Evolutionary conservation across 2,888 invertebrate genomes (phyloP), one percentile per base, ranked within the genome.

Genomic region (Atethmia centrago): DNA sequence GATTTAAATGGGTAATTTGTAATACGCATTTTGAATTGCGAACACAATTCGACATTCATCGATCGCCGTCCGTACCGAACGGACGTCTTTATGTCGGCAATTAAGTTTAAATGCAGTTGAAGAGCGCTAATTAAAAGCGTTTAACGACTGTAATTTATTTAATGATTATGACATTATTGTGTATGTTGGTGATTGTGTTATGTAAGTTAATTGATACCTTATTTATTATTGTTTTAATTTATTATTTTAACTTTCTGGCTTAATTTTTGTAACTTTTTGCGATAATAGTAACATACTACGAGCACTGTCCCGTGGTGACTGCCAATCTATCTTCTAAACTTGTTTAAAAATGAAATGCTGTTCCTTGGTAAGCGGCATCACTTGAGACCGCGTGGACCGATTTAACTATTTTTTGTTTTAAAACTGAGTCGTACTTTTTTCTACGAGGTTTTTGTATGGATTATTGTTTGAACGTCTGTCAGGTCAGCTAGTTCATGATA

Each of bases 11-110:
- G 67, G 74, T 67, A 80, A 80, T 83, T 73, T 56, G 64, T 47
- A 67, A 59, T 62, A 69, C 53, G 47, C 45, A 77, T 74, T 79
- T 85, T 72, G 66, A 83, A 85, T 83, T 74, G 36, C 61, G 79
- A 85, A 79, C 79, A 71, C 74, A 63, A 62, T 51, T 55, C 65
- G 63, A 31, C 77, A 85, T 76, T 85, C 74, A 83, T 74, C 71
- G 74, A 74, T 51, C 64, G 61, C 21, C 59, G 28, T 56, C 28
- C 74, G 40, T 2, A 16, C n/a, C 16, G 53, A 53, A 42, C 74
- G 64, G 74, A 83, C 77, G 83, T 78, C 25, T 82, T 75, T 66
- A 72, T 58, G 56, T 53, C 40, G 0, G 31, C 28, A 28, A 77
- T 77, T 68, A 79, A 87, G 51, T 61, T 72, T 42, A 28, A 71